A percentile compares a stretch with the other conserved stretches of the same genome.
phyloP scores from a whole-genome alignment of 2,797 vertebrate genomes.

The Cyclura pinguis region DNA sequence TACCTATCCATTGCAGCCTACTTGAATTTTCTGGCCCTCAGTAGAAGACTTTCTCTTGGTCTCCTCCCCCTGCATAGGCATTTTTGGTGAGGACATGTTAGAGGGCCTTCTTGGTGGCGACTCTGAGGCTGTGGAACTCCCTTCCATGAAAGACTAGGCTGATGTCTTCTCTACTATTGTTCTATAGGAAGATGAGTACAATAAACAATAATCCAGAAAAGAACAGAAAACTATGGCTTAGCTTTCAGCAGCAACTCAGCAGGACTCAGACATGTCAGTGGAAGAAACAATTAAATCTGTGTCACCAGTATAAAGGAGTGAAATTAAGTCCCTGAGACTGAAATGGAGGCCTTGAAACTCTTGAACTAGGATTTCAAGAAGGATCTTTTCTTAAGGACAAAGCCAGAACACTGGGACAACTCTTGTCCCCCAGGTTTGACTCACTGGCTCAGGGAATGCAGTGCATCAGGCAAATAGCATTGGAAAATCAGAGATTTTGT shows the following conservation, averaged over 20 bases:
- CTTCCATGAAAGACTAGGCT: too few relatives aligned
- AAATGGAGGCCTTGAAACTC: neutral
- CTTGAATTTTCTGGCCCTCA: too few relatives aligned
- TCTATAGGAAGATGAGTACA: too few relatives aligned
- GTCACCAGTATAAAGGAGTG: neutral
- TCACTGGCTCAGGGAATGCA: neutral
- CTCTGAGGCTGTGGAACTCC: too few relatives aligned
- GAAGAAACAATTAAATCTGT: neutral
- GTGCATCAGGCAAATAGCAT: neutral
- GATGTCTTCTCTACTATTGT: too few relatives aligned
- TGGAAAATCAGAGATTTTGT: neutral
- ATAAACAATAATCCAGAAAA: neutral
- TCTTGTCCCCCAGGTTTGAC: neutral
- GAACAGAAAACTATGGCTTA: neutral
- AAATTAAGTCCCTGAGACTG: neutral
- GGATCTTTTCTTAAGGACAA: neutral
- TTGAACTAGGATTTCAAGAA: neutral
- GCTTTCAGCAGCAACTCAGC: neutral
- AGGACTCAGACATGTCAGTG: neutral
- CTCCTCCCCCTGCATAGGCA: too few relatives aligned
- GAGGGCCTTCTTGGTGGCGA: too few relatives aligned
- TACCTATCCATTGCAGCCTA: too few relatives aligned
- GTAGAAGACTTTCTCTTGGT: too few relatives aligned
- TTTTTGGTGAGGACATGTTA: too few relatives aligned
- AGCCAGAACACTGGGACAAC: neutral